Percentiles rank a stretch among this genome's conserved stretches.
These are phyloP conservation scores for Blennius ocellaris DNA, from an alignment of 2,113 vertebrate species.

Conservation along the genomic window DNA sequence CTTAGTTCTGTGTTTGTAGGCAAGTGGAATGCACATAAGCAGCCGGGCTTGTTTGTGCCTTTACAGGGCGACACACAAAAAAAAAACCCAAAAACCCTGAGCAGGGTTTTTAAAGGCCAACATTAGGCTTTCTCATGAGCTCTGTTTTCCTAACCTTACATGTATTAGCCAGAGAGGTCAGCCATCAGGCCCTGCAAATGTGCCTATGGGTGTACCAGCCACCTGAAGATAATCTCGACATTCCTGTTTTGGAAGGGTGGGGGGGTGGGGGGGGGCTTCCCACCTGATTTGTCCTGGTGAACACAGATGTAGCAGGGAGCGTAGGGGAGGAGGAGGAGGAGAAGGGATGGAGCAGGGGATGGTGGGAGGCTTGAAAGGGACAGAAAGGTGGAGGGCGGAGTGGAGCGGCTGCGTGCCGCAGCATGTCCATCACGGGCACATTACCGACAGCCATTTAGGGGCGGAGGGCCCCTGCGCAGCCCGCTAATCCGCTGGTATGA, in stretches of 20 bases:
- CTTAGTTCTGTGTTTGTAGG: conserved; percentile 36
- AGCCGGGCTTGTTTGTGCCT: conserved; percentile 48
- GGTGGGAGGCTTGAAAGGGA: conserved; percentile 23
- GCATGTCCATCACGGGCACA: conserved; percentile 60
- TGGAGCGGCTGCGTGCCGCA: conserved; percentile 41
- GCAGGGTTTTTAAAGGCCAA: conserved; percentile 32
- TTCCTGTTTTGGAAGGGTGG: conserved; percentile 45
- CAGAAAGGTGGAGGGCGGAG: conserved; percentile 19
- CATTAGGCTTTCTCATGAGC: conserved; percentile 42
- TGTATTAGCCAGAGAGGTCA: conserved; percentile 49
- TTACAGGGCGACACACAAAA: conserved; percentile 7
- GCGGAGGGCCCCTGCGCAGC: conserved; percentile 51
- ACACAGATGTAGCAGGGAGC: conserved; percentile 35
- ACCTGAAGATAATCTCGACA: conserved; percentile 75
- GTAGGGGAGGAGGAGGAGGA: conserved; percentile 14
- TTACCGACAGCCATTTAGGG: conserved; percentile 47
- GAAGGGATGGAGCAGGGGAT: conserved; percentile 19
- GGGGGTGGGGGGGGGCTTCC: conserved; percentile 7
- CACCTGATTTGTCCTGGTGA: conserved; percentile 25
- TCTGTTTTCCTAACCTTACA: conserved; percentile 47
- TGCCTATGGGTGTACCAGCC: conserved; percentile 57
- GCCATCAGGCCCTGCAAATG: conserved; percentile 44
- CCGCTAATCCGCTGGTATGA: conserved; percentile 68
- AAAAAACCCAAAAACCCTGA: no score
- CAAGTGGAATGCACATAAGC: conserved; percentile 47